Conservation (phyloP, 1,140 invertebrate species). For the Semibalanus balanoides region DNA sequence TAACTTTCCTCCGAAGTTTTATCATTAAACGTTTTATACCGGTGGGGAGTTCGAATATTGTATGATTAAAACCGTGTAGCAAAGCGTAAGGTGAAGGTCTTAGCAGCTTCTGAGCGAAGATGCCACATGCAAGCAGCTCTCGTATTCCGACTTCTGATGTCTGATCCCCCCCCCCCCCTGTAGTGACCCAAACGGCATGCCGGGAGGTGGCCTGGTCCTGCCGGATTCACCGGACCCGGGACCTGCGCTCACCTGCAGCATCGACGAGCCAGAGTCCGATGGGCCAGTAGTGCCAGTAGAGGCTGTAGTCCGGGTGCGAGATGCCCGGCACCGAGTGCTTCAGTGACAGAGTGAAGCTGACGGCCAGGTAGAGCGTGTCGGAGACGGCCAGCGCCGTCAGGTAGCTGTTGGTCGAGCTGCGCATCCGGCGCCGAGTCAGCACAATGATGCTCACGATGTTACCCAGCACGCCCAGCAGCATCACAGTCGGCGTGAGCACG, state of each 20-base stretch:
- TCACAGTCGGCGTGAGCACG: constrained; percentile 50
- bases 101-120: too few relatives aligned
- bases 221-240: too few relatives aligned
- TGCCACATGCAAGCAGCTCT: too few relatives aligned
- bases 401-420: constrained; percentile 56
- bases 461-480: constrained; percentile 50
- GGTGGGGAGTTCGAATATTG: too few relatives aligned
- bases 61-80: too few relatives aligned
- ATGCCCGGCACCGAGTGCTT: constrained; percentile 40
- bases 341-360: constrained; percentile 48
- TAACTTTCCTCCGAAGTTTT: too few relatives aligned
- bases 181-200: too few relatives aligned
- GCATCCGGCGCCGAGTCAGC: constrained; percentile 54
- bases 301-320: constrained; percentile 33
- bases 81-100: too few relatives aligned
- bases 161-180: too few relatives aligned
- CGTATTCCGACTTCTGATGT: too few relatives aligned
- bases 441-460: constrained; percentile 57
- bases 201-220: too few relatives aligned
- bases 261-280: constrained; percentile 45
- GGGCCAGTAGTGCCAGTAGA: constrained; percentile 38
- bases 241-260: constrained; percentile 41
- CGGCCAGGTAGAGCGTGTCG: constrained; percentile 51
- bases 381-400: constrained; percentile 54
- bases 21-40: too few relatives aligned